phyloP scores from a whole-genome alignment of 2,888 invertebrate species.

The Tanypteryx hageni region DNA sequence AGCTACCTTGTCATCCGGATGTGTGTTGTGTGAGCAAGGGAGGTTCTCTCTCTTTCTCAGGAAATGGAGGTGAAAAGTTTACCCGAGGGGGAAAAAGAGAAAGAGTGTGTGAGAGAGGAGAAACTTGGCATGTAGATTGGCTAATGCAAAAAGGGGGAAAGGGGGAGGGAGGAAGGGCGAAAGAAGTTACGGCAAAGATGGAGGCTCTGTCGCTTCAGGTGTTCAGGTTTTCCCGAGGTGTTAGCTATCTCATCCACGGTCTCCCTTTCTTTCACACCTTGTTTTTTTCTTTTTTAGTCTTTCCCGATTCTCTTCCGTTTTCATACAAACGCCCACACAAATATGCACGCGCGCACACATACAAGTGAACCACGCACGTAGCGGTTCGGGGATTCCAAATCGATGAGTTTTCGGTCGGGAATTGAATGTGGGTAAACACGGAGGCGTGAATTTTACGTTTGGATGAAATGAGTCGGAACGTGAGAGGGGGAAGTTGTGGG shows the following conservation, averaged over 20 bases:
- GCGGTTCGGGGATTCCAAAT: constrained; percentile 31
- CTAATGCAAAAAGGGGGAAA: constrained; percentile 51
- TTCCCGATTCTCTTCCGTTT: background rate
- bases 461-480: constrained; percentile 41
- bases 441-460: constrained; percentile 48
- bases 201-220: background rate
- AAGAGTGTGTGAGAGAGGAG: no score
- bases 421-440: constrained; percentile 49
- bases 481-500: background rate
- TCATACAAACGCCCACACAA: background rate
- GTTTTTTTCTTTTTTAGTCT: background rate
- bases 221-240: background rate
- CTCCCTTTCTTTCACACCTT: background rate
- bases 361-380: constrained; percentile 22
- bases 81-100: constrained; percentile 25
- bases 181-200: background rate
- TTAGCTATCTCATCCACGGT: constrained; percentile 2
- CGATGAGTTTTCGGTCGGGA: constrained; percentile 22
- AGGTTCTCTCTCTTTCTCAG: constrained; percentile 29
- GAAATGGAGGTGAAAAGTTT: constrained; percentile 63
- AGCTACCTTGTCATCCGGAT: constrained; percentile 32
- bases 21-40: constrained; percentile 23
- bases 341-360: background rate
- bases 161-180: background rate
- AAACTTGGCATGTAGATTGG: constrained; percentile 59